Percentiles rank a stretch among this genome's conserved stretches.
phyloP scores from a whole-genome alignment of 35 echinoderm and acorn worm genomes.

The Lytechinus variegatus region DNA sequence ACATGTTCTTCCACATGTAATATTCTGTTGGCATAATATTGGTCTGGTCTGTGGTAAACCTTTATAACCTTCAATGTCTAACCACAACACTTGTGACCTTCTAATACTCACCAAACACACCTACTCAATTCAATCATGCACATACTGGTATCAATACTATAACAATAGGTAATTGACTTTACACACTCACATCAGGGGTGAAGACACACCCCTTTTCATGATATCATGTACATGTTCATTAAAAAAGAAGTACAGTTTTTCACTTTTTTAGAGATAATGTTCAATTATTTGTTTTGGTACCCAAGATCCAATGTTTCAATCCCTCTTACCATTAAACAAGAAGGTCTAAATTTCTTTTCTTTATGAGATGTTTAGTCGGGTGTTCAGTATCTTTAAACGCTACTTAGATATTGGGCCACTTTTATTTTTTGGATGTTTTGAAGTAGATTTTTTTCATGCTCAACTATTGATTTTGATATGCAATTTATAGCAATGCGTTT shows the following conservation, averaged over 20 bases:
- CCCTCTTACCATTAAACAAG: not conserved
- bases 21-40: not conserved
- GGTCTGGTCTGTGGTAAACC: not conserved
- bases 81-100: not conserved
- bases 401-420: no score
- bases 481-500: not conserved
- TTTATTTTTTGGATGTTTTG: no score
- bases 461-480: not conserved
- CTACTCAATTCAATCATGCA: constrained; percentile 1
- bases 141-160: not conserved
- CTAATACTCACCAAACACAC: not conserved
- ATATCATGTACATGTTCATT: not conserved
- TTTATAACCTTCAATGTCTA: not conserved
- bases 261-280: no score
- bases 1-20: not conserved
- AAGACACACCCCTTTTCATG: not conserved
- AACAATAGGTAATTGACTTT: constrained; percentile 5
- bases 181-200: not conserved
- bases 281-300: no score
- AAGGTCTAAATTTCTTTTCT: no score
- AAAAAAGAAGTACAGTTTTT: not conserved
- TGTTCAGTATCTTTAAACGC: no score
- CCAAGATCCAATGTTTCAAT: not conserved
- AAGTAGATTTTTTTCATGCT: no score
- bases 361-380: no score